Evolutionary conservation across 2,888 invertebrate genomes (phyloP).

Genomic region (Mythimna lalbum): DNA sequence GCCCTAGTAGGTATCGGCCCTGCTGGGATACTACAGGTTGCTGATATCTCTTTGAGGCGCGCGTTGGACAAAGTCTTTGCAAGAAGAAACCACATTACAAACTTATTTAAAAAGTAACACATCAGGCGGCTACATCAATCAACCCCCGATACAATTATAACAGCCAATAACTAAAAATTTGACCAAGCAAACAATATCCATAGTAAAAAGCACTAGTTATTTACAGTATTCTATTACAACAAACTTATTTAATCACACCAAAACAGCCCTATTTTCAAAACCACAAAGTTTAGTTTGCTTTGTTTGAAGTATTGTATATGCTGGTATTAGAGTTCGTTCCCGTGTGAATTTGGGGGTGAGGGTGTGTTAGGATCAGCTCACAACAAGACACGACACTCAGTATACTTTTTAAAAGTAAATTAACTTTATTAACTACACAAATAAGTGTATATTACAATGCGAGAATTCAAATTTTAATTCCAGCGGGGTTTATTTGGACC

Average conservation of each 20-base stretch:
- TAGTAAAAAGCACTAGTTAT: slow-evolving; percentile 70
- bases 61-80: no score
- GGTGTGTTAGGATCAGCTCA: slow-evolving; percentile 38
- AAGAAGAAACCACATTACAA: not conserved
- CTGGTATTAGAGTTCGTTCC: slow-evolving; percentile 70
- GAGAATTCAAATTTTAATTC: not conserved
- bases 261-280: slow-evolving; percentile 12
- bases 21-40: no score
- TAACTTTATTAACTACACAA: not conserved
- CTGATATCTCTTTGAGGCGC: no score
- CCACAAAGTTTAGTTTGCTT: slow-evolving; percentile 54
- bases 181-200: slow-evolving; percentile 71
- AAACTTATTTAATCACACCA: slow-evolving; percentile 3
- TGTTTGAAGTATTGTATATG: slow-evolving; percentile 14
- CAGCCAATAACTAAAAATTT: slow-evolving; percentile 63
- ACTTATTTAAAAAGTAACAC: not conserved
- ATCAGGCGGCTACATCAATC: slow-evolving; percentile 29
- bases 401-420: not conserved
- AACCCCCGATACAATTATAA: slow-evolving; percentile 46
- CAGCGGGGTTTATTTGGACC: not conserved
- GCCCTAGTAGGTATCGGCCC: no score
- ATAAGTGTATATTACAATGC: not conserved
- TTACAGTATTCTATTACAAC: slow-evolving; percentile 70
- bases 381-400: slow-evolving; percentile 17
- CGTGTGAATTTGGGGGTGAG: slow-evolving; percentile 78